Evolutionary conservation across 64 coral and sea anemone species (phyloP), one percentile per base, ranked within the genome.

Genomic region (Montipora foliosa): DNA sequence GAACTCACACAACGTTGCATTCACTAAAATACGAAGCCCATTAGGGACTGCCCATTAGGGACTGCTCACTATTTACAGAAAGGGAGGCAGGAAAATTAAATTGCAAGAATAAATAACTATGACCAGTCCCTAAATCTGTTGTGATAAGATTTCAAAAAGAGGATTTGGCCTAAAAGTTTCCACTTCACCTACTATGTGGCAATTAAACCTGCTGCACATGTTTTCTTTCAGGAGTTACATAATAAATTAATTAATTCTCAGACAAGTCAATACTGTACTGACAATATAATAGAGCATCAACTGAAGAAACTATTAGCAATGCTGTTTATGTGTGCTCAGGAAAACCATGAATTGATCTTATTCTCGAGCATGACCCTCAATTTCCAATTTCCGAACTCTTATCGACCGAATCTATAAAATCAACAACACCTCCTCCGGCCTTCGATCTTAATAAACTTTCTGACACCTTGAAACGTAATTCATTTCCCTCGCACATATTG

Each of bases 251-350:
- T 77, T 47, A 49, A 78, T 78, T 78, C 76, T 48, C 76, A 48
- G 16, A 78, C 76, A 46, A 46, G 74, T 76, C 8, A 46, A 47
- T 46, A 76, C 70, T 76, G 44, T 64, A 64, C 60, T 12, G 60
- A 64, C 69, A 73, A 73, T 73, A 46, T 11, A 75, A 75, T 44
- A 75, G 44, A 1, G 37, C 10, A 75, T 44, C 73, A 45, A 45
- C 73, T 75, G 16, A 5, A 20, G 20, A 0, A 75, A 45, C 73
- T 44, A 45, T 75, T 45, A 71, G 17, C 10, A 2, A 45, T 46
- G 8, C 29, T 78, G 76, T 67, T 79, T 74, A 93, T 48, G 74
- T 87, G 46, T 93, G 91, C 60, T 87, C 75, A 15, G 91, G 91
- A 72, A 93, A 93, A 59, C 91, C 91, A 79, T 87, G 87, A 17